Evolutionary conservation across 2,797 vertebrate genomes (phyloP).

Genomic region (Heterohyrax brucei): DNA sequence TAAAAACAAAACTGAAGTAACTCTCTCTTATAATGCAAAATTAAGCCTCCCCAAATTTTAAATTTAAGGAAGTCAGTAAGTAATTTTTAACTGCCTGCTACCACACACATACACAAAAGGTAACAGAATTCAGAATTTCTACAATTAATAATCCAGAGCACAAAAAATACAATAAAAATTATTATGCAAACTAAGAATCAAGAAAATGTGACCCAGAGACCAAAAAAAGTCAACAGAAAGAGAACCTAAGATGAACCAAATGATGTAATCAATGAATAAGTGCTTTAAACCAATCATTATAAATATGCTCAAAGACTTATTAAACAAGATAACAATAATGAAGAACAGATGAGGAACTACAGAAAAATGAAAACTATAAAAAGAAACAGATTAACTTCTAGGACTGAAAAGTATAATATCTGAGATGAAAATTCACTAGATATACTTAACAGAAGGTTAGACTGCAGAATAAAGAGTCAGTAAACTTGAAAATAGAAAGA

Average conservation of each 20-base stretch:
- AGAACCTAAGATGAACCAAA: conserved; percentile 9
- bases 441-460: neutral
- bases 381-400: conserved; percentile 52
- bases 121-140: conserved; percentile 20
- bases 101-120: conserved; percentile 20
- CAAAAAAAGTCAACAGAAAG: neutral
- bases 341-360: neutral
- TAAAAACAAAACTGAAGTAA: conserved; percentile 39
- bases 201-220: conserved; percentile 52
- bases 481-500: conserved; percentile 41
- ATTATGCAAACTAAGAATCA: conserved; percentile 20
- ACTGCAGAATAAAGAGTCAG: neutral
- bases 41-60: conserved; percentile 2
- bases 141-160: conserved; percentile 2
- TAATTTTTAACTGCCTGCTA: conserved; percentile 43
- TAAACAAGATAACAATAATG: neutral
- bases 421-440: conserved; percentile 51
- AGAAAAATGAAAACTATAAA: conserved; percentile 36
- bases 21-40: neutral
- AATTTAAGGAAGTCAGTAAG: neutral
- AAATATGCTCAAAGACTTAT: conserved; percentile 20
- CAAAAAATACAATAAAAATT: conserved; percentile 19
- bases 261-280: neutral
- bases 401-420: conserved; percentile 1
- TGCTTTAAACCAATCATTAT: conserved; percentile 12